Evolutionary conservation across 2,888 invertebrate genomes (phyloP), one percentile per base, ranked within the genome.

Genomic region (Mythimna pallens): DNA sequence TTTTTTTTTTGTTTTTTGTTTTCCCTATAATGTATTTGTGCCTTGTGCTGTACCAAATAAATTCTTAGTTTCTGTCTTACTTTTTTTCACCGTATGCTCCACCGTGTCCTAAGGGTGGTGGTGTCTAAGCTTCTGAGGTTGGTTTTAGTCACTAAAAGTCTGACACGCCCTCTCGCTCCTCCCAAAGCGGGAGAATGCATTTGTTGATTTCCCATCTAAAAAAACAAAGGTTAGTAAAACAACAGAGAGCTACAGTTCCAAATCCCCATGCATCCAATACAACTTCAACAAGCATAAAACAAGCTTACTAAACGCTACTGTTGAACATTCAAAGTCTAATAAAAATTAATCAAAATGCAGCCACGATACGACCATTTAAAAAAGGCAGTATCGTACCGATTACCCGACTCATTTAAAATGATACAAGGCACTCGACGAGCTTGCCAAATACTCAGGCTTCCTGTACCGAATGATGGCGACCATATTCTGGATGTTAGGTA

Each of bases 331-430:
- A 75, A 83, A 79, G 59, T 57, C 71, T 79, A 81, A 86, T 85
- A 87, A 86, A 81, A 86, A 87, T 80, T 86, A 82, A 84, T 87
- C 82, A 82, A 80, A 82, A 74, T 54, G 43, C 55, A 65, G 43
- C 65, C 65, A 69, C 65, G 66, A 71, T 74, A 74, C 78, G 69
- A 70, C 75, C 77, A 67, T 84, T 88, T 86, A 81, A 91, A 93
- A 92, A 92, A 90, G 84, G 83, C 83, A 84, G 89, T 87, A 88
- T 88, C 89, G 87, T 82, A 71, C 87, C 89, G 93, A 94, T 95
- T 95, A 94, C 89, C 89, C 92, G 93, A 92, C 93, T 94, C 94
- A 93, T 94, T 94, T 94, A 93, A 94, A 93, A 93, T 94, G 95
- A 95, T 94, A 92, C 94, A 94, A 93, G 89, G 91, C 90, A 87